Percentiles rank a stretch among this genome's conserved stretches.
Conservation (phyloP, 2,797 vertebrate genomes). For the Molothrus ater region DNA sequence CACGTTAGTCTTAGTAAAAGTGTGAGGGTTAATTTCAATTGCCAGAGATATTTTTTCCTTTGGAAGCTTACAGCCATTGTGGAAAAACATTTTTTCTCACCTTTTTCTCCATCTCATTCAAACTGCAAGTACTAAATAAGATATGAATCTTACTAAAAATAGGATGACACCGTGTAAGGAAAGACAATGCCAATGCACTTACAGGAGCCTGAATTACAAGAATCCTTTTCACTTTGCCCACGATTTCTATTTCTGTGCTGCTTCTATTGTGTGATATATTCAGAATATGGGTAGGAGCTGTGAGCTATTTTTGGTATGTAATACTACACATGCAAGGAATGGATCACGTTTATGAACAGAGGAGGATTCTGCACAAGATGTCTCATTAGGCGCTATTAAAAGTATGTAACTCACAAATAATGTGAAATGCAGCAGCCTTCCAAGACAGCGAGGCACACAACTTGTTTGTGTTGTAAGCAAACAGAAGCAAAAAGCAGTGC, state of each 20-base stretch:
- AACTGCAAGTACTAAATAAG: background rate
- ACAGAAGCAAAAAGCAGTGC: background rate
- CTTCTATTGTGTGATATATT: background rate
- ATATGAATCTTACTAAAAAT: constrained; percentile 9
- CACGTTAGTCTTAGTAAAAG: background rate
- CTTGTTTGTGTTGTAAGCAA: background rate
- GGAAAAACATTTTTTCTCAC: background rate
- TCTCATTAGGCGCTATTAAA: background rate
- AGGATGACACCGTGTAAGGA: background rate
- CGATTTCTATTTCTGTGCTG: constrained; percentile 1
- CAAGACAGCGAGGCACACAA: background rate
- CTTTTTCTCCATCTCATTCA: background rate
- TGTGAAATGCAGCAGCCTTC: background rate
- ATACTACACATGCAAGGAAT: background rate
- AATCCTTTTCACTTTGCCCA: background rate
- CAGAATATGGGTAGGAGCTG: background rate
- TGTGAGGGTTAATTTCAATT: background rate
- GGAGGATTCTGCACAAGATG: background rate
- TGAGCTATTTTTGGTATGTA: constrained; percentile 19
- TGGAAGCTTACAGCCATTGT: background rate
- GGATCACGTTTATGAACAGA: background rate
- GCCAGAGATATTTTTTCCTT: background rate
- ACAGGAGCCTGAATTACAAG: background rate
- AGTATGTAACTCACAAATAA: background rate
- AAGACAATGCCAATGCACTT: background rate